These are phyloP conservation scores for Poecilus cupreus DNA, from an alignment of 2,888 invertebrate species.

Conservation along the genomic window DNA sequence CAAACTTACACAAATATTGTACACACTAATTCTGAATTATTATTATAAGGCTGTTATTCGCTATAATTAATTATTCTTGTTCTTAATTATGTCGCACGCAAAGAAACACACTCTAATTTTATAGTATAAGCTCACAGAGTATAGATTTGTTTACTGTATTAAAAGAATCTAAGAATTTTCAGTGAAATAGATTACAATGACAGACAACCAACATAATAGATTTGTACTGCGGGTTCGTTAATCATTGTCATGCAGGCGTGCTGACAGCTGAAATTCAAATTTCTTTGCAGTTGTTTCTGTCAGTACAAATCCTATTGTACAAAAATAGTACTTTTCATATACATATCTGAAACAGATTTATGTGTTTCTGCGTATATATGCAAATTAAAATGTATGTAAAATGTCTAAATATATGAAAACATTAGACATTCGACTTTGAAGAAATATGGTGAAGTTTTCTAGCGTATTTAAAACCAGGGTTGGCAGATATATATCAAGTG, in stretches of 20 bases:
- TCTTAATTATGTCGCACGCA: slow-evolving; percentile 14
- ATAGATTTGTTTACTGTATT: neutral
- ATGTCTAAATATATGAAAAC: neutral
- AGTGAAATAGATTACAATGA: neutral
- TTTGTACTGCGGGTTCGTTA: slow-evolving; percentile 15
- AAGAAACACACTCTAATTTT: neutral
- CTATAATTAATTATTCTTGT: neutral
- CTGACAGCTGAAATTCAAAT: neutral
- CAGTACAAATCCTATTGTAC: neutral
- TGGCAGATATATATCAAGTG: too few relatives aligned
- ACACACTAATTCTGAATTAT: neutral
- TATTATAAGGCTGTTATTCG: neutral
- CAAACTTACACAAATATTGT: neutral
- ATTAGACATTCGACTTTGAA: neutral
- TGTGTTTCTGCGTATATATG: neutral
- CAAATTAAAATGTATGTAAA: neutral
- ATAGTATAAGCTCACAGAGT: neutral
- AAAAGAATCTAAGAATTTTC: neutral
- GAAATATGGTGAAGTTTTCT: neutral
- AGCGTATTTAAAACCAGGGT: too few relatives aligned
- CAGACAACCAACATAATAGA: slow-evolving; percentile 4
- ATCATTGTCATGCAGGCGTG: slow-evolving; percentile 11
- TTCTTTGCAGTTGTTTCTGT: neutral
- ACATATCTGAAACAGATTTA: neutral
- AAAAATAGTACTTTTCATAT: slow-evolving; percentile 4